A percentile compares a stretch with the other conserved stretches of the same genome.
phyloP scores from a whole-genome alignment of 1,140 invertebrate species.

The Hyposmocoma kahamanoa region DNA sequence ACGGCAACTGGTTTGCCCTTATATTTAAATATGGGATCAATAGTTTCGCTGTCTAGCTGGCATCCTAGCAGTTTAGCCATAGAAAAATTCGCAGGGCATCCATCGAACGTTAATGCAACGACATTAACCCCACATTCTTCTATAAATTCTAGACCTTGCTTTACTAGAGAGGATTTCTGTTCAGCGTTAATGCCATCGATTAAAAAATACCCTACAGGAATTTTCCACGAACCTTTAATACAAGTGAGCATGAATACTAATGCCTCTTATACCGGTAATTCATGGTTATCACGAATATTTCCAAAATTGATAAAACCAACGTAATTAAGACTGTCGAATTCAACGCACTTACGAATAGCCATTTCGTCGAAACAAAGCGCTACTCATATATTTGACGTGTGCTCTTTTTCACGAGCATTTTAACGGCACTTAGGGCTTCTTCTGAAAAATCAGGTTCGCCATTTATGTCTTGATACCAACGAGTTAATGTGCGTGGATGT shows the following conservation, averaged over 20 bases:
- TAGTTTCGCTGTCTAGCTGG: conserved; percentile 9
- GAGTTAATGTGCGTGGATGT: too few species aligned
- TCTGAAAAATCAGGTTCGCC: too few species aligned
- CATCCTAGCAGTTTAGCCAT: conserved; percentile 21
- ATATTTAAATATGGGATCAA: conserved; percentile 12
- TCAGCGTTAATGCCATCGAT: conserved; percentile 2
- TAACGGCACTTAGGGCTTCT: too few species aligned
- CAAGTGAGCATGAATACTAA: background rate
- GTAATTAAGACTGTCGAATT: conserved; percentile 32
- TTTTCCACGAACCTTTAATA: conserved; percentile 16
- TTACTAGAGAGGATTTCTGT: conserved; percentile 19
- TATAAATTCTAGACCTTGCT: conserved; percentile 17
- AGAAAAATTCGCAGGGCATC: conserved; percentile 25
- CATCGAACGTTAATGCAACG: conserved; percentile 33
- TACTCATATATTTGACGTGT: too few species aligned
- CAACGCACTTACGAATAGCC: conserved; percentile 38
- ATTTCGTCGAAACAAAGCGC: conserved; percentile 50
- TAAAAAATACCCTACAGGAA: conserved; percentile 11
- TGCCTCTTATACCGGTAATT: background rate
- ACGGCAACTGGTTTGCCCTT: conserved; percentile 8
- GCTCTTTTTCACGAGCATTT: too few species aligned
- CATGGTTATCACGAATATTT: too few species aligned
- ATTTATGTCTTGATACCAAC: too few species aligned
- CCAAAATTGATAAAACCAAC: conserved; percentile 41
- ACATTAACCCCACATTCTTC: conserved; percentile 22